Evolutionary conservation across 2,888 invertebrate species (phyloP).

Genomic region (Hermaeophaga mercurialis): DNA sequence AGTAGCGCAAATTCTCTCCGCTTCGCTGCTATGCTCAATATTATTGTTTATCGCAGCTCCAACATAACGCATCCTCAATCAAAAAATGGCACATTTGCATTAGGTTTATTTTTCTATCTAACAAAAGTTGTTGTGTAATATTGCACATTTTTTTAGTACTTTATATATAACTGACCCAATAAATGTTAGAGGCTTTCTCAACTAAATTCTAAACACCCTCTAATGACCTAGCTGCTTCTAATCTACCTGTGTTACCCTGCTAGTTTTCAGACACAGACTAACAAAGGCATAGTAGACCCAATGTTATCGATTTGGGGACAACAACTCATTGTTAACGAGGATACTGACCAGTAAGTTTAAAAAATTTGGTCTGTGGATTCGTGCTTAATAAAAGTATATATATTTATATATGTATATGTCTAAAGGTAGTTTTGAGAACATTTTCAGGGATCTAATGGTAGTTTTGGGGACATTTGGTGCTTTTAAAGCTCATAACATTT

Average conservation of each 20-base stretch:
- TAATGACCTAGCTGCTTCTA: constrained; percentile 51
- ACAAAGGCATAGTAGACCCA: constrained; percentile 97
- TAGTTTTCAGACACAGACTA: constrained; percentile 85
- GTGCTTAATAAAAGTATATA: constrained; percentile 19
- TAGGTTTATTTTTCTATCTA: too few relatives aligned
- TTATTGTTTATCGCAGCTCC: too few relatives aligned
- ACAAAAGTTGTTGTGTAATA: not conserved
- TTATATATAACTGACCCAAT: constrained; percentile 18
- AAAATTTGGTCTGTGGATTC: constrained; percentile 27
- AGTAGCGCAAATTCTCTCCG: too few relatives aligned
- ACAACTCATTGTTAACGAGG: constrained; percentile 97
- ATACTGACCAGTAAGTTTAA: constrained; percentile 91
- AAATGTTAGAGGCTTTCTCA: constrained; percentile 32
- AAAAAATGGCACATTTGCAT: too few relatives aligned
- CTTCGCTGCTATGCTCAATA: too few relatives aligned
- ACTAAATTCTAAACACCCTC: constrained; percentile 42
- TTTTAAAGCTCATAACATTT: too few relatives aligned
- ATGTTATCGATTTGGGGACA: constrained; percentile 98
- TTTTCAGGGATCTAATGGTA: too few relatives aligned
- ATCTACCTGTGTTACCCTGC: constrained; percentile 51
- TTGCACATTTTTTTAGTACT: constrained; percentile 30
- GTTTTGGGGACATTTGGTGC: too few relatives aligned
- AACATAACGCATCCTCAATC: too few relatives aligned
- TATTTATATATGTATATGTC: too few relatives aligned
- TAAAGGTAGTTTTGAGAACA: too few relatives aligned